Conservation (phyloP, 53 echinoderm and acorn worm species). For the Arbacia lixula region DNA sequence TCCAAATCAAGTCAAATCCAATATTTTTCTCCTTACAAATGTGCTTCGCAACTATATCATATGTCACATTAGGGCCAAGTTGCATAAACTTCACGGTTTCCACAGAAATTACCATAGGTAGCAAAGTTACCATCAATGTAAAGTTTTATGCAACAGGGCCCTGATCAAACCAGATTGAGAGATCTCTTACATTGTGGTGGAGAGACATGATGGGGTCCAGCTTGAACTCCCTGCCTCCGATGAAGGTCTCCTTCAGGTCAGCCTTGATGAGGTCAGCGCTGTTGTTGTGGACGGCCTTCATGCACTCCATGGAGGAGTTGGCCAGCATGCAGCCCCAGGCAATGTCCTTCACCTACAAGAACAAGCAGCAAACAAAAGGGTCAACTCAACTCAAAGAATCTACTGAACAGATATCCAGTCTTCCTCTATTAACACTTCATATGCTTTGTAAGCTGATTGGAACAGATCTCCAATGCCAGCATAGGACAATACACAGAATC, state of each 20-base stretch:
- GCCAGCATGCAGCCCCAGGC: constrained; percentile 88
- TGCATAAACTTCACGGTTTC: neutral
- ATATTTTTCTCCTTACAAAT: too few relatives aligned
- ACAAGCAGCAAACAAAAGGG: neutral
- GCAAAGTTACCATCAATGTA: too few relatives aligned
- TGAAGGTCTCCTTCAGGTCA: constrained; percentile 82
- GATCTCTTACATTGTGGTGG: constrained; percentile 46
- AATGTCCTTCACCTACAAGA: constrained; percentile 71
- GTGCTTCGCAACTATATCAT: too few relatives aligned
- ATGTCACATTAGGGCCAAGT: too few relatives aligned
- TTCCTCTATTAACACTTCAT: too few relatives aligned
- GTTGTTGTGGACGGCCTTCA: constrained; percentile 85
- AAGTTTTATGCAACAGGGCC: neutral
- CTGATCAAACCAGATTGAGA: too few relatives aligned
- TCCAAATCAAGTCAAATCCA: too few relatives aligned
- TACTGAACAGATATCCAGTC: too few relatives aligned
- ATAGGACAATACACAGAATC: too few relatives aligned
- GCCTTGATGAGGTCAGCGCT: constrained; percentile 81
- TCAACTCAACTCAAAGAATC: too few relatives aligned
- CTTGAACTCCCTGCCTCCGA: constrained; percentile 88
- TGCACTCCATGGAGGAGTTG: constrained; percentile 84
- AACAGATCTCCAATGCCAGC: too few relatives aligned
- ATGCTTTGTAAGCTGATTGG: too few relatives aligned
- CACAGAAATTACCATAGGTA: neutral
- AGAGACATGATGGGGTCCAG: constrained; percentile 82